A percentile compares a stretch with the other conserved stretches of the same genome.
phyloP scores from a whole-genome alignment of 2,113 vertebrate genomes.

The Petrocephalus microphthalmus region DNA sequence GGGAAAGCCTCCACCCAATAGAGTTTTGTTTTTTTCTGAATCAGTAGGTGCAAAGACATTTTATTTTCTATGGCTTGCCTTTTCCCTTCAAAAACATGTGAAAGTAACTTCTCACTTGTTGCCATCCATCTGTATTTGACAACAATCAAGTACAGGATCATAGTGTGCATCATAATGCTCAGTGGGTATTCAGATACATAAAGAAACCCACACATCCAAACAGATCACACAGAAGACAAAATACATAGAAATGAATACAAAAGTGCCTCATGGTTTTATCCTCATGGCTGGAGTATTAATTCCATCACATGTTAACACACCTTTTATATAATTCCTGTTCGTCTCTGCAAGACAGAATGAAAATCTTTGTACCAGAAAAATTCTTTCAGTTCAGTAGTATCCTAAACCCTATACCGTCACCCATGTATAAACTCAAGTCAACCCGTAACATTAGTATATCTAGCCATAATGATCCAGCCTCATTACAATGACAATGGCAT shows the following conservation, averaged over 20 bases:
- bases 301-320: slow-evolving; percentile 14
- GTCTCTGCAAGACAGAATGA: slow-evolving; percentile 1
- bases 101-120: neutral
- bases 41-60: slow-evolving; percentile 29
- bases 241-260: neutral
- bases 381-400: slow-evolving; percentile 14
- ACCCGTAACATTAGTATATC: neutral
- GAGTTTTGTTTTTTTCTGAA: slow-evolving; percentile 28
- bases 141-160: neutral
- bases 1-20: neutral
- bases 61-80: slow-evolving; percentile 23
- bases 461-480: neutral
- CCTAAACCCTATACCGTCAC: neutral
- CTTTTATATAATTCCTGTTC: slow-evolving; percentile 9
- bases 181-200: neutral
- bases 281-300: slow-evolving; percentile 21
- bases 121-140: neutral
- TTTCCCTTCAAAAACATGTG: neutral
- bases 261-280: neutral
- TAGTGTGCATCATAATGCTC: neutral
- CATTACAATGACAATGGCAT: neutral
- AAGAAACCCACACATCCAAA: neutral
- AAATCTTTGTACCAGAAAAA: neutral
- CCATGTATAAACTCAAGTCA: neutral
- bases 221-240: neutral